phyloP scores from a whole-genome alignment of 2,888 invertebrate genomes.

The Congeria kusceri region DNA sequence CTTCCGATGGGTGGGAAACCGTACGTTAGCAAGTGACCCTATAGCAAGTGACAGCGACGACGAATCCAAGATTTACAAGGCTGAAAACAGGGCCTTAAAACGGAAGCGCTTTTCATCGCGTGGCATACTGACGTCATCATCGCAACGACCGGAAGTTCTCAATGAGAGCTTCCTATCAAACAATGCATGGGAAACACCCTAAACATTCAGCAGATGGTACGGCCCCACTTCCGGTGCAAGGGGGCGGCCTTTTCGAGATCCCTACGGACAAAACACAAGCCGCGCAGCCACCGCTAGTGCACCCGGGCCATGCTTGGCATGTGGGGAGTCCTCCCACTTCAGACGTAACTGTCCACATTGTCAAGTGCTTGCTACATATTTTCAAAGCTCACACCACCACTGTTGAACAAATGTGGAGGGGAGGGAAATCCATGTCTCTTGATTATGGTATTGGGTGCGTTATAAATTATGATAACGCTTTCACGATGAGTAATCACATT shows the following conservation, averaged over 20 bases:
- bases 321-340: conserved; percentile 24
- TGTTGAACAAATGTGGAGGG: conserved; percentile 22
- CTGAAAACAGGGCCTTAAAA: conserved; percentile 6
- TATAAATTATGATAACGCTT: not conserved
- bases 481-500: not conserved
- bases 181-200: too few relatives aligned
- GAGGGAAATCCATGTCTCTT: conserved; percentile 32
- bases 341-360: too few relatives aligned
- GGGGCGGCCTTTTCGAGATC: too few relatives aligned
- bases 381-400: conserved; percentile 14
- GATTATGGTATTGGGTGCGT: conserved; percentile 25
- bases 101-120: conserved; percentile 2
- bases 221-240: too few relatives aligned
- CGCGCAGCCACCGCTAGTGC: not conserved
- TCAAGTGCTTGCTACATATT: conserved; percentile 20
- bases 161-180: too few relatives aligned
- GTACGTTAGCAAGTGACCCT: conserved; percentile 3
- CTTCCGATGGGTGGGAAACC: conserved; percentile 5
- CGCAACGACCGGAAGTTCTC: too few relatives aligned
- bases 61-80: conserved; percentile 2
- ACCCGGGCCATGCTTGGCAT: conserved; percentile 24
- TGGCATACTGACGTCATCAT: too few relatives aligned
- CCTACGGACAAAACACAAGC: too few relatives aligned
- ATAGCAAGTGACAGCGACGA: conserved; percentile 7
- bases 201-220: too few relatives aligned